Base-by-base conservation (phyloP, 2,888 invertebrate genomes). In the Stomorhina lunata region DNA sequence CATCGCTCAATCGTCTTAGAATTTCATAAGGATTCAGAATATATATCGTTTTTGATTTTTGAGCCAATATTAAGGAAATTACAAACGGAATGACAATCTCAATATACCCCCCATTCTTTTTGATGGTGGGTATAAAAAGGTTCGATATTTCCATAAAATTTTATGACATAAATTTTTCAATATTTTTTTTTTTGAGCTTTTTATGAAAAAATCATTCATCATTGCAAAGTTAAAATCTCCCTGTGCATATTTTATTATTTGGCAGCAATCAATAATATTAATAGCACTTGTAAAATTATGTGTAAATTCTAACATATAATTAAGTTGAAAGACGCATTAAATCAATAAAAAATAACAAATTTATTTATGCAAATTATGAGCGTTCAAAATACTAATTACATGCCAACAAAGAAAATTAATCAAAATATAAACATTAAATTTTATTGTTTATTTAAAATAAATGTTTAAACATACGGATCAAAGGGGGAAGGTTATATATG, bases 231-330 rank as follows among this genome's bases (percentile, higher is more conserved):
- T 10, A 37, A n/a, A 53, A 53, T 17, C 6, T 29, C 29, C 2
- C 0, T 22, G 25, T 25, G 6, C 22, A n/a, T 22, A 12, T 25
- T n/a, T 76, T 57, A 65, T 53, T 76, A 59, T 50, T 71, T 65
- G 76, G 27, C 63, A 65, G 63, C 57, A 65, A 80, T 76, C 59
- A 71, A 71, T 57, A 71, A 43, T 50, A 63, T 76, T 71, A 76
- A 81, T 71, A 76, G 50, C 34, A 25, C 66, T 45, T 40, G 10
- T 7, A 6, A 34, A 68, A 43, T 61, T 61, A 50, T 50, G 22
- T n/a, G n/a, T n/a, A 29, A 40, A 9, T 34, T 59, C 45, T 32
- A 59, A 34, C n/a, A 43, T 55, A 22, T 27, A 32, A 12, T 25
- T 48, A 43, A 7, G 17, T 17, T 17, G 1, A 15, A n/a, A 15